These are phyloP conservation scores for Colaptes auratus DNA, from an alignment of 2,113 vertebrate species.

Conservation along the genomic window DNA sequence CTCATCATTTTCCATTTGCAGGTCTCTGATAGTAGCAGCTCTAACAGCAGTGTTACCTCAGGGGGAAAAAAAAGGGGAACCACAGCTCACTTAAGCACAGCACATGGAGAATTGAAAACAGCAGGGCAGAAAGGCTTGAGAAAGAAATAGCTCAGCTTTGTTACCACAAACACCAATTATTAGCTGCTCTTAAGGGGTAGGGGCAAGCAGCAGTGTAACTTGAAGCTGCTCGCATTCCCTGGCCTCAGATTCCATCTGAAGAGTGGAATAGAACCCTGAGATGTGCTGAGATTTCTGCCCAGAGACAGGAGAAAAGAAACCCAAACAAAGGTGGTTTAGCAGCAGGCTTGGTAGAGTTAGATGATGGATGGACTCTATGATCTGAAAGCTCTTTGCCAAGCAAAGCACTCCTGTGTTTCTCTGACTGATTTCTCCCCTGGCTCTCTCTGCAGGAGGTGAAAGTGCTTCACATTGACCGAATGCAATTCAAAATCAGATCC, in stretches of 20 bases:
- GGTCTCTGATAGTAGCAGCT: background rate
- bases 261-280: background rate
- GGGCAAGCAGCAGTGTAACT: background rate
- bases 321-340: too few species aligned
- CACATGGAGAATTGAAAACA: background rate
- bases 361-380: too few species aligned
- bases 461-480: constrained; percentile 88
- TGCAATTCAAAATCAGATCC: constrained; percentile 88
- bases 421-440: background rate
- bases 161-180: background rate
- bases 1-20: background rate
- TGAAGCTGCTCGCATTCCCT: background rate
- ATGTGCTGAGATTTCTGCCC: background rate
- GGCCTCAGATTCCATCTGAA: background rate
- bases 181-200: background rate
- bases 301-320: background rate
- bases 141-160: background rate
- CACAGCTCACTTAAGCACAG: background rate
- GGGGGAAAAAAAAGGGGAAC: background rate
- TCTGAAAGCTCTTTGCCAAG: too few species aligned
- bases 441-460: constrained; percentile 88
- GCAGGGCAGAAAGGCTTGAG: background rate
- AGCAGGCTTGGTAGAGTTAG: too few species aligned
- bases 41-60: background rate
- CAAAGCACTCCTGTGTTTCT: too few species aligned